Conservation (phyloP, 2,888 invertebrate genomes). For the Lycophotia porphyrea region DNA sequence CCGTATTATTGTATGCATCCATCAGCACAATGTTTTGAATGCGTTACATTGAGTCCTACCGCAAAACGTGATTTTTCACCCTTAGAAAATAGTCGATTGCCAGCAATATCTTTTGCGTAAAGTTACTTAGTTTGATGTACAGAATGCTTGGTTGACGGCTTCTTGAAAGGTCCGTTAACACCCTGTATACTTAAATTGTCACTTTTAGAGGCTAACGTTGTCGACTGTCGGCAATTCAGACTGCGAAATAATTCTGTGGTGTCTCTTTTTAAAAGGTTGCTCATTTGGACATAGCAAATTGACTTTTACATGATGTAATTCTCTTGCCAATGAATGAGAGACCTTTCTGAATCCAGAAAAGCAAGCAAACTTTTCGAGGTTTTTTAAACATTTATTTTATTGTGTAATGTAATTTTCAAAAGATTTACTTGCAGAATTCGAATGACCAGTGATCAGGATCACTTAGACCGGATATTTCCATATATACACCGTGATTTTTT, state of each 20-base stretch:
- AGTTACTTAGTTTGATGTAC: too few relatives aligned
- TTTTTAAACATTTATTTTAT: not conserved
- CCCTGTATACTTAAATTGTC: not conserved
- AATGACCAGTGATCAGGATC: not conserved
- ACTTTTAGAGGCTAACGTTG: fast-evolving
- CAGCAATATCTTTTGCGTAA: too few relatives aligned
- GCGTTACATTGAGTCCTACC: too few relatives aligned
- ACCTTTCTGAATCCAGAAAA: not conserved
- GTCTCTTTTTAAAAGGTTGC: not conserved
- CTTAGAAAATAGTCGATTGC: too few relatives aligned
- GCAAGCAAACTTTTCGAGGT: not conserved
- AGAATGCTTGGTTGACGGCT: too few relatives aligned
- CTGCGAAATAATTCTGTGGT: not conserved
- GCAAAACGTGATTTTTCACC: too few relatives aligned
- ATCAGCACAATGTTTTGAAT: too few relatives aligned
- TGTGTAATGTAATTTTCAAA: not conserved
- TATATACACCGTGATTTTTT: too few relatives aligned
- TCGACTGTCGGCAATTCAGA: too few relatives aligned
- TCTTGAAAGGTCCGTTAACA: too few relatives aligned
- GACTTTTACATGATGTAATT: too few relatives aligned
- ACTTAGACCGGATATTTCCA: not conserved
- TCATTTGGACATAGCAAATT: not conserved
- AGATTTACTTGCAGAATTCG: not conserved
- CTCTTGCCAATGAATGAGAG: not conserved
- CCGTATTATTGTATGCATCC: too few relatives aligned